phyloP scores from a whole-genome alignment of 1,140 invertebrate species.

The Argopecten irradians region DNA sequence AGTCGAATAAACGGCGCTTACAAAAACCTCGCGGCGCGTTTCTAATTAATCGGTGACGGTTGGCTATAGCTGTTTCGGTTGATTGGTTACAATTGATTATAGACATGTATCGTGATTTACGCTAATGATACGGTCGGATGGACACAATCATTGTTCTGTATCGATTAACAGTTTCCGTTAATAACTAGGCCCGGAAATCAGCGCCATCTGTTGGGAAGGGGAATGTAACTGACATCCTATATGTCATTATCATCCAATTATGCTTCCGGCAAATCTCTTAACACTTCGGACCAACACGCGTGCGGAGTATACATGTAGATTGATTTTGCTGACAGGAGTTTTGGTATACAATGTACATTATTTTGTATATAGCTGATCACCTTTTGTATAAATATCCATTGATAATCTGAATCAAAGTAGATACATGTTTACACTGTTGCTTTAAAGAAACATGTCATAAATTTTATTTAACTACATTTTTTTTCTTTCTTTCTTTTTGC shows the following conservation, averaged over 20 bases:
- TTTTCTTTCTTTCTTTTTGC: too few species aligned
- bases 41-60: neutral
- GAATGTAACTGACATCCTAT: neutral
- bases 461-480: too few species aligned
- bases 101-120: neutral
- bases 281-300: too few species aligned
- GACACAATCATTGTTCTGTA: neutral
- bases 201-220: neutral
- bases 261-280: neutral
- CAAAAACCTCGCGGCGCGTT: neutral
- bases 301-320: too few species aligned
- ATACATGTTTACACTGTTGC: too few species aligned
- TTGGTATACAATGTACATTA: too few species aligned
- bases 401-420: too few species aligned
- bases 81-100: neutral
- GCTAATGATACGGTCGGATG: neutral
- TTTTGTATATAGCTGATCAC: too few species aligned
- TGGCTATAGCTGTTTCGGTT: too few species aligned
- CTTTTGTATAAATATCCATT: too few species aligned
- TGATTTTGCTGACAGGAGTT: too few species aligned
- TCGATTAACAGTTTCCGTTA: neutral
- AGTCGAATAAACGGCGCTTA: neutral
- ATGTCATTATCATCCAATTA: neutral
- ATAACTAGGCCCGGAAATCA: neutral
- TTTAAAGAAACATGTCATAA: too few species aligned